Evolutionary conservation across 2,113 vertebrate species (phyloP).

Genomic region (Tonatia bakeri): DNA sequence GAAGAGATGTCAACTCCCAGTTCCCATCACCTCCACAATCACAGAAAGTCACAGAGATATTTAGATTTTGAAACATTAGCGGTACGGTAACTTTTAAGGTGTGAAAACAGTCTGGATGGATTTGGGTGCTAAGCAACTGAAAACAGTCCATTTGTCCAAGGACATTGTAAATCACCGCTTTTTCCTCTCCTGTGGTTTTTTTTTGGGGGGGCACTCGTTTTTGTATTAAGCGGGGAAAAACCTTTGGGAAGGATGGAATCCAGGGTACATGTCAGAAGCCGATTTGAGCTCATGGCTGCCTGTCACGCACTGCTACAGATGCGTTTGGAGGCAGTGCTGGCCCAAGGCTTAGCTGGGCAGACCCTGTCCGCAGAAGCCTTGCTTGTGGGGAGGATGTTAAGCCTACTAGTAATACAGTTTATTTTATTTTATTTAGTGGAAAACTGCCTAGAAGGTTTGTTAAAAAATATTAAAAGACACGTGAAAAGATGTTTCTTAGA

Average conservation of each 20-base stretch:
- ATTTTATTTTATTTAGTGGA: not conserved
- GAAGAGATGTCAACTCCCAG: not conserved
- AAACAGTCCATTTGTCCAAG: not conserved
- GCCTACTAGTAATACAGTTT: not conserved
- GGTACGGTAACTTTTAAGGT: slow-evolving; percentile 34
- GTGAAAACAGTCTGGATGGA: not conserved
- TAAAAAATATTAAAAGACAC: not conserved
- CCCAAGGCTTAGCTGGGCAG: not conserved
- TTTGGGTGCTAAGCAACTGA: not conserved
- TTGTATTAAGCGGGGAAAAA: not conserved
- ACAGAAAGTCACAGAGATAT: not conserved
- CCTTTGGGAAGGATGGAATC: not conserved
- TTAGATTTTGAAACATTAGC: not conserved
- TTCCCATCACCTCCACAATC: not conserved
- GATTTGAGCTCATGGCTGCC: not conserved
- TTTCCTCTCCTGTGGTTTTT: not conserved
- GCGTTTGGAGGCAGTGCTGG: not conserved
- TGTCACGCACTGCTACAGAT: not conserved
- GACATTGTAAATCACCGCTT: not conserved
- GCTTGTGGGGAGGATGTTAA: not conserved
- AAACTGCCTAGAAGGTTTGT: not conserved
- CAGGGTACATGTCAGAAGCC: not conserved
- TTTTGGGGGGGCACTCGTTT: not conserved
- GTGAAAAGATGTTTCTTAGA: not conserved
- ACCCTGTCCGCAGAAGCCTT: not conserved